Evolutionary conservation across 2,797 vertebrate genomes (phyloP).

Genomic region (Valencia hispanica): DNA sequence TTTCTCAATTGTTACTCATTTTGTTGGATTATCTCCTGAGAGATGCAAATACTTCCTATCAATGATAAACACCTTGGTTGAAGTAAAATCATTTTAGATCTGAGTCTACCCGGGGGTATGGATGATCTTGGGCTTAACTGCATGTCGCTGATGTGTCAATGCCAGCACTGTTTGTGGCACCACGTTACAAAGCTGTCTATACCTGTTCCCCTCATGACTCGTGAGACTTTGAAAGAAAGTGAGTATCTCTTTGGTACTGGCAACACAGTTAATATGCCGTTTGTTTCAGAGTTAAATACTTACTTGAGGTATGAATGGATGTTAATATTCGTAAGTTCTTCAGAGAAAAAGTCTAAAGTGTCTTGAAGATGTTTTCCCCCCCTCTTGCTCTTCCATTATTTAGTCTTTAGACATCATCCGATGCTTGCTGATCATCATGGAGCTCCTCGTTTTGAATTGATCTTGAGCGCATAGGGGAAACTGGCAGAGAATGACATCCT

Average conservation of each 20-base stretch:
- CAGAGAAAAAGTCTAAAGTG: neutral
- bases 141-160: too few relatives aligned
- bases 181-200: neutral
- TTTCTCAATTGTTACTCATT: too few relatives aligned
- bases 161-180: neutral
- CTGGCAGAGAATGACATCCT: conserved; percentile 20
- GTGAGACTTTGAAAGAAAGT: neutral
- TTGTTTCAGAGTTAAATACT: neutral
- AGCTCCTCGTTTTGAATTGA: too few relatives aligned
- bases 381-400: neutral
- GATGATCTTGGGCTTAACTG: neutral
- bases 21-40: too few relatives aligned
- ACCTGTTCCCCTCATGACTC: neutral
- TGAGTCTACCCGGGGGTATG: neutral
- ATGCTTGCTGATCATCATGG: too few relatives aligned
- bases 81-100: neutral
- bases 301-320: neutral
- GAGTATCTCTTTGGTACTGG: too few relatives aligned
- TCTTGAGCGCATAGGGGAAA: too few relatives aligned
- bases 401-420: neutral
- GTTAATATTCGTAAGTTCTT: neutral
- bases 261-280: too few relatives aligned
- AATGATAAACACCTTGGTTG: too few relatives aligned
- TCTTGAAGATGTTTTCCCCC: neutral
- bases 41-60: too few relatives aligned